Conservation (phyloP, 2,888 invertebrate genomes). For the Polyommatus iphigenia region DNA sequence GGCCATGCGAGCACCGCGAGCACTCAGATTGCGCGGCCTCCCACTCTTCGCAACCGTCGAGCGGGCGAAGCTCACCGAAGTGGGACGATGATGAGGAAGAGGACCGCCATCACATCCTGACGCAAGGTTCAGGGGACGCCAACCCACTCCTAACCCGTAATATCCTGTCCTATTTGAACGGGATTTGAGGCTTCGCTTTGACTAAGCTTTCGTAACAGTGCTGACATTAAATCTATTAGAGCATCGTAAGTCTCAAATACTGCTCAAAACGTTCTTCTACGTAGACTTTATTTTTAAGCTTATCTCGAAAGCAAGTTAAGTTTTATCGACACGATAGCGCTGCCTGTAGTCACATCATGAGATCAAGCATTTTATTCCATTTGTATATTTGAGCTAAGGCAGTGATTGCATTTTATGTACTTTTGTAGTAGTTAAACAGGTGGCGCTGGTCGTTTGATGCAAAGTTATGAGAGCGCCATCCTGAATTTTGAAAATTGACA, state of each 20-base stretch:
- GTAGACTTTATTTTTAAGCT: constrained; percentile 32
- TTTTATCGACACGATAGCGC: constrained; percentile 41
- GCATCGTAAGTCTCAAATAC: constrained; percentile 58
- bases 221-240: constrained; percentile 37
- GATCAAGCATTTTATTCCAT: constrained; percentile 36
- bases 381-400: constrained; percentile 51
- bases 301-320: constrained; percentile 39
- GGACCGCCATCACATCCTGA: constrained; percentile 65
- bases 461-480: constrained; percentile 68
- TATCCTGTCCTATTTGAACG: constrained; percentile 43
- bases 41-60: constrained; percentile 68
- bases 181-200: constrained; percentile 48
- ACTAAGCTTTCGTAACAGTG: constrained; percentile 41
- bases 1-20: constrained; percentile 72
- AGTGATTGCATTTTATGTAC: constrained; percentile 61
- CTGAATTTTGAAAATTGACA: constrained; percentile 54
- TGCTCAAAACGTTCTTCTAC: constrained; percentile 49
- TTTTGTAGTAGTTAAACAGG: constrained; percentile 52
- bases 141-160: constrained; percentile 39
- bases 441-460: constrained; percentile 70
- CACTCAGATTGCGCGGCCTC: constrained; percentile 61
- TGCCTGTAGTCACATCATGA: constrained; percentile 38
- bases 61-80: constrained; percentile 72
- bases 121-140: constrained; percentile 67
- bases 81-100: constrained; percentile 74